Evolutionary conservation across 2,113 vertebrate genomes (phyloP).

Genomic region (Salvator merianae): DNA sequence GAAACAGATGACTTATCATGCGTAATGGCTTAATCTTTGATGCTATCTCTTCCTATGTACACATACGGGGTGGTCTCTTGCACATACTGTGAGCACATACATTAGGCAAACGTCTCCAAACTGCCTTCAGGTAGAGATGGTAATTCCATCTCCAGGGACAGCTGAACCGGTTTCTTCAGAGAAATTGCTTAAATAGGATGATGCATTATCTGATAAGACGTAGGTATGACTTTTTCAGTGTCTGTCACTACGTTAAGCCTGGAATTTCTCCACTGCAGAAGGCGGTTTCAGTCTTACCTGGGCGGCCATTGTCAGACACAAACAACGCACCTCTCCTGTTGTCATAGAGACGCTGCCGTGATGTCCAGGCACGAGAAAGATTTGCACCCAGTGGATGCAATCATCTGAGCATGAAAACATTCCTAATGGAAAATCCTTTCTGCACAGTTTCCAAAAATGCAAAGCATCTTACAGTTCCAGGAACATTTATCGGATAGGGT

Average conservation of each 20-base stretch:
- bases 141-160: not conserved
- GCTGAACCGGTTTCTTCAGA: not conserved
- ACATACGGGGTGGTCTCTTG: no score
- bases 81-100: no score
- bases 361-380: not conserved
- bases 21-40: no score
- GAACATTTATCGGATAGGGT: no score
- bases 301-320: not conserved
- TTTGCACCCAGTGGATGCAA: not conserved
- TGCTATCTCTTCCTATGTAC: no score
- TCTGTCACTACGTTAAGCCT: not conserved
- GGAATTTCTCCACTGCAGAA: not conserved
- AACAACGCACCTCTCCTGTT: not conserved
- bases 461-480: no score
- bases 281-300: not conserved
- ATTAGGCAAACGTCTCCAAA: no score
- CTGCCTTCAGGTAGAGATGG: no score
- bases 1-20: no score
- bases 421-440: not conserved
- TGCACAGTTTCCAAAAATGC: no score
- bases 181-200: not conserved
- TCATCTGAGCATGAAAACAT: not conserved
- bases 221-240: not conserved
- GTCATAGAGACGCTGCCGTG: not conserved
- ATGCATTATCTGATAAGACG: not conserved